A percentile compares a stretch with the other conserved stretches of the same genome.
phyloP scores from a whole-genome alignment of 2,797 vertebrate species.

The Sandelia bainsii region DNA sequence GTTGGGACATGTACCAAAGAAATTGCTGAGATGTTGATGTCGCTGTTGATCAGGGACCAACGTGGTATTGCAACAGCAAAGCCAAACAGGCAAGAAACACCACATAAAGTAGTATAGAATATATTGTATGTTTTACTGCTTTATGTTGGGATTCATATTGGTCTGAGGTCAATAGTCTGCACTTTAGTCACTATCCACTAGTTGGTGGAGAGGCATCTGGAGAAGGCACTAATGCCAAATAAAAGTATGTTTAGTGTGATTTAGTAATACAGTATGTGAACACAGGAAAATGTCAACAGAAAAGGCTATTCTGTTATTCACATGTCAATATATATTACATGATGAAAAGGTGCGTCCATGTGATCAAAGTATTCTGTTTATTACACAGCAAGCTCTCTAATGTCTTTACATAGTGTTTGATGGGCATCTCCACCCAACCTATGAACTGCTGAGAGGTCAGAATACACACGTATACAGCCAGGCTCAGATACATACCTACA shows the following conservation, averaged over 20 bases:
- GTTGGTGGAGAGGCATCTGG: neutral
- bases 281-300: neutral
- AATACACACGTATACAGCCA: slow-evolving; percentile 8
- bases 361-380: slow-evolving; percentile 55
- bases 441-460: slow-evolving; percentile 43
- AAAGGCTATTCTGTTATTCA: neutral
- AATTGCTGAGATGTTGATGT: too few species aligned
- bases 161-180: neutral
- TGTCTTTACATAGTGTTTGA: slow-evolving; percentile 31
- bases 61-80: too few species aligned
- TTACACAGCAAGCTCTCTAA: slow-evolving; percentile 35
- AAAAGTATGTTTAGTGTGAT: neutral
- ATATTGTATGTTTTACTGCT: too few species aligned
- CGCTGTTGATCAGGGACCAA: too few species aligned
- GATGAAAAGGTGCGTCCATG: slow-evolving; percentile 11
- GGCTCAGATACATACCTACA: neutral
- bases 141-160: neutral
- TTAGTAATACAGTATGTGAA: neutral
- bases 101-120: too few species aligned
- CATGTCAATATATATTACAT: neutral
- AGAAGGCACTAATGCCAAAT: too few species aligned
- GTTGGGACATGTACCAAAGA: too few species aligned
- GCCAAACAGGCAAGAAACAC: too few species aligned
- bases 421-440: slow-evolving; percentile 59
- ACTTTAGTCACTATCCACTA: neutral